These are phyloP conservation scores for Empis livida DNA, from an alignment of 2,888 invertebrate species.

Conservation along the genomic window DNA sequence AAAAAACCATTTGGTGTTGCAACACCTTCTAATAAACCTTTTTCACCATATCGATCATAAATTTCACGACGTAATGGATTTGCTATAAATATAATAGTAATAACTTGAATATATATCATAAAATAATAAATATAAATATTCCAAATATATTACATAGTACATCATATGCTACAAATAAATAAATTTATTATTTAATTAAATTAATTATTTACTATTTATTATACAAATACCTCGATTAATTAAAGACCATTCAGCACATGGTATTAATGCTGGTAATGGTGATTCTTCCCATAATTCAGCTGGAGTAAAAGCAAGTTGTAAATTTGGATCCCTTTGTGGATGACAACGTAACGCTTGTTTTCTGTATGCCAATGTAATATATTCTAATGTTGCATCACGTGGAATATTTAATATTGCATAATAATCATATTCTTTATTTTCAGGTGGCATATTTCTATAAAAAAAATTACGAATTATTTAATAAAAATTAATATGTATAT, in stretches of 20 bases:
- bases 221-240: too few species aligned
- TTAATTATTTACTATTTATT: too few species aligned
- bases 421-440: slow-evolving; percentile 45
- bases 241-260: slow-evolving; percentile 26
- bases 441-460: too few species aligned
- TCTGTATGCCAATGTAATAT: slow-evolving; percentile 59
- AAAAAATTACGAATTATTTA: too few species aligned
- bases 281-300: slow-evolving; percentile 17
- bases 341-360: slow-evolving; percentile 39
- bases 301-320: slow-evolving; percentile 44
- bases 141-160: slow-evolving; percentile 41
- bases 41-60: slow-evolving; percentile 83
- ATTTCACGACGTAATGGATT: slow-evolving; percentile 55
- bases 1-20: slow-evolving; percentile 55
- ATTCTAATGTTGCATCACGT: slow-evolving; percentile 47
- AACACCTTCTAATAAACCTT: slow-evolving; percentile 69
- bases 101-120: slow-evolving; percentile 7
- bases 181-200: too few species aligned
- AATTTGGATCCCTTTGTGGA: slow-evolving; percentile 32
- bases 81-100: slow-evolving; percentile 17
- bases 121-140: too few species aligned
- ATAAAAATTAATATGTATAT: too few species aligned
- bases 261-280: slow-evolving; percentile 21
- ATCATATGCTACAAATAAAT: too few species aligned
- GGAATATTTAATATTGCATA: slow-evolving; percentile 61